Percentiles rank a stretch among this genome's conserved stretches.
These are phyloP conservation scores for Hemichromis elongatus DNA, from an alignment of 2,113 vertebrate species.

Conservation along the genomic window DNA sequence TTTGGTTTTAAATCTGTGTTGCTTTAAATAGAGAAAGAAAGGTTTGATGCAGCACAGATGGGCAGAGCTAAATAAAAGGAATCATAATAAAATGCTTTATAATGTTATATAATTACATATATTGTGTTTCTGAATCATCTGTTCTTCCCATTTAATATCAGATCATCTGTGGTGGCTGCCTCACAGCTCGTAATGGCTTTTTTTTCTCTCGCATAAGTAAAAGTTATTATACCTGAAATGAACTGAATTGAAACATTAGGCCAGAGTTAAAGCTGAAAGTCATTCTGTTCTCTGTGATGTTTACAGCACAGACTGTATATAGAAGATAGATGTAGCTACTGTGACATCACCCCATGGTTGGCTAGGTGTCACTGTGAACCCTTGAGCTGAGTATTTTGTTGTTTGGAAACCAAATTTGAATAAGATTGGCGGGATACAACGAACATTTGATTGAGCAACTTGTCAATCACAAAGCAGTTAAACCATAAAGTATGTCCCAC, in stretches of 20 bases:
- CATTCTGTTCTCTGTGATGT: neutral
- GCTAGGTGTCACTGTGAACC: neutral
- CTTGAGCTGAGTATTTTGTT: neutral
- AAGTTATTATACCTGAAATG: neutral
- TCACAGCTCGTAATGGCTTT: neutral
- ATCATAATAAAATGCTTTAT: neutral
- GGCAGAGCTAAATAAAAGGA: neutral
- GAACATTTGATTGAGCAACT: neutral
- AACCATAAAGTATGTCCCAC: neutral
- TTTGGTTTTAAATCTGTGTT: neutral
- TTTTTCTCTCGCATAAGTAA: too few relatives aligned
- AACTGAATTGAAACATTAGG: neutral
- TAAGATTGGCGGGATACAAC: neutral
- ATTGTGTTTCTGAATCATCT: neutral
- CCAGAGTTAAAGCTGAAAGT: neutral
- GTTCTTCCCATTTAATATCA: neutral
- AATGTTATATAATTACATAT: neutral
- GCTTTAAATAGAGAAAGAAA: neutral
- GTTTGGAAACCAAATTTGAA: neutral
- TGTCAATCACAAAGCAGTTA: neutral
- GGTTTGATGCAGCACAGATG: neutral
- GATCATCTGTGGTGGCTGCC: neutral
- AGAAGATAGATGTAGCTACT: neutral
- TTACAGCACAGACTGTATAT: neutral
- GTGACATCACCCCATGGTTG: neutral